Evolutionary conservation across 23 tunicate genomes (phyloP), one percentile per base, ranked within the genome.

Genomic region (Ciona savignyi): DNA sequence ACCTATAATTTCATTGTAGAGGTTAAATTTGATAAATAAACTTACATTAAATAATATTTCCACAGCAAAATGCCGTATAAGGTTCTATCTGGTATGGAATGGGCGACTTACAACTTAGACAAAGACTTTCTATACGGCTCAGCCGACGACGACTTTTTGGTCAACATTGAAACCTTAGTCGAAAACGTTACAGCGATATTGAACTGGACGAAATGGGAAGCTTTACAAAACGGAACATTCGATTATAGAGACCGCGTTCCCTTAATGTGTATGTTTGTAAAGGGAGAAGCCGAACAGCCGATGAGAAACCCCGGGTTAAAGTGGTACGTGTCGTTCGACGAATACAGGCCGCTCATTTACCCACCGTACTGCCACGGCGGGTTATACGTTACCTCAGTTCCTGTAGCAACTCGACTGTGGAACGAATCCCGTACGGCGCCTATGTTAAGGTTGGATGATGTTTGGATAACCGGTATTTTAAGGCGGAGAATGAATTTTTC

Each of bases 281-380:
- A 62, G 62, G 89, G 89, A 1, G 33, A 25, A 3, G 25, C 34
- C 29, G 89, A 84, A 71, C 35, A 70, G 33, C 72, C 79, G 1
- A 30, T 67, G 29, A 42, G 89, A 21, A 4, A 27, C n/a, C 78
- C 25, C 23, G 78, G 76, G 9, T 34, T 70, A 31, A 84, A 84
- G 60, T 84, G 89, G 89, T 77, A 66, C 27, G 89, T 84, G 61
- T 70, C 89, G 2, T 65, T 42, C 67, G 34, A 51, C 4, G 82
- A 77, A 30, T 84, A 84, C 67, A 62, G 74, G 19, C 67, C 29
- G 1, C 23, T 34, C 11, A 21, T 64, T 22, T 84, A 77, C 33
- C 89, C 89, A 21, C 72, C 75, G 4, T 84, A 84, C 65, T 84
- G 89, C 60, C 89, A 84, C 73, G 89, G 89, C 1, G 89, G 89